These are phyloP conservation scores for Epinotia bilunana DNA, from an alignment of 2,888 invertebrate genomes.

Conservation along the genomic window DNA sequence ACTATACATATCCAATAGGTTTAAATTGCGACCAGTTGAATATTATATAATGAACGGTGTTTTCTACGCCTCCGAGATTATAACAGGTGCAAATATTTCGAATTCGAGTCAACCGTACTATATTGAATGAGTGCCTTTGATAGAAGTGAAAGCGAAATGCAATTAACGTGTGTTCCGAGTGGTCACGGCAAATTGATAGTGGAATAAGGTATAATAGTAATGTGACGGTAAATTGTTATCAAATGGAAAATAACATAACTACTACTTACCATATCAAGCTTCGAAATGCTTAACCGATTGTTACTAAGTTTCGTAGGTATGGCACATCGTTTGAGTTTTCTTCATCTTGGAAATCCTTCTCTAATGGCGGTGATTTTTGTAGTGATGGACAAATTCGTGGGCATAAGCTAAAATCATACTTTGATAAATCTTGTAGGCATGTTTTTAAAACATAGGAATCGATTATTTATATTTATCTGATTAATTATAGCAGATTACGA, in stretches of 20 bases:
- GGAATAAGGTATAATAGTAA: slow-evolving; percentile 22
- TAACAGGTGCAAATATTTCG: slow-evolving; percentile 10
- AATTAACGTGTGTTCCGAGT: slow-evolving; percentile 18
- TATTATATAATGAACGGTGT: slow-evolving; percentile 5
- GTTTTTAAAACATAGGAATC: too few species aligned
- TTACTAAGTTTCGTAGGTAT: too few species aligned
- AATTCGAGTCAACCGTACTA: slow-evolving; percentile 10
- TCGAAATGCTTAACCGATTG: too few species aligned
- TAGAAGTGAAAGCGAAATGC: slow-evolving; percentile 36
- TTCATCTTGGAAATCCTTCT: too few species aligned
- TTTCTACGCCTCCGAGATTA: slow-evolving; percentile 13
- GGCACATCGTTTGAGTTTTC: too few species aligned
- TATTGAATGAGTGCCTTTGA: slow-evolving; percentile 26
- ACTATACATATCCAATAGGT: neutral
- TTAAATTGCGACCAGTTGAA: slow-evolving; percentile 8
- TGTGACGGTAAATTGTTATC: neutral
- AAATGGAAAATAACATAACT: slow-evolving; percentile 16
- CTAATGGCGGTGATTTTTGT: too few species aligned
- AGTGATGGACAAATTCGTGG: too few species aligned
- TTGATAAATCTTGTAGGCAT: too few species aligned
- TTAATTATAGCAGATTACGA: too few species aligned
- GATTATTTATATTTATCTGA: too few species aligned
- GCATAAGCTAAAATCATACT: too few species aligned
- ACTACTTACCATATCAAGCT: too few species aligned
- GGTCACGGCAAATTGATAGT: slow-evolving; percentile 24